Conservation (phyloP, 1,140 invertebrate genomes). For the Anagrus nilaparvatae region DNA sequence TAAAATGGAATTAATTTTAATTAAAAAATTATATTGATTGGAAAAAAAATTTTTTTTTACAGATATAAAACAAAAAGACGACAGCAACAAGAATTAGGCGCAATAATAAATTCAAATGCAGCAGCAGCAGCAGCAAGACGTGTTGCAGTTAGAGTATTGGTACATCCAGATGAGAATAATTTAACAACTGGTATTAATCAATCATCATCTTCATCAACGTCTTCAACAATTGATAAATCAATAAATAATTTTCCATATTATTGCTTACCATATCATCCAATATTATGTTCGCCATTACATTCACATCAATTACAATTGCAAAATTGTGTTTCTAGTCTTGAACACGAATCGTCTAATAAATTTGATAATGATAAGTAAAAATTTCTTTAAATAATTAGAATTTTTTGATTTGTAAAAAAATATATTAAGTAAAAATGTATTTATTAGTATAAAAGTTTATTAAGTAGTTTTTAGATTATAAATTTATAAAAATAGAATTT, state of each 20-base stretch:
- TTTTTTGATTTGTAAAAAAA: background rate
- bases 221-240: slow-evolving; percentile 21
- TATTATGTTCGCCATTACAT: slow-evolving; percentile 33
- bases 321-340: background rate
- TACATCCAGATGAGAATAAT: slow-evolving; percentile 38
- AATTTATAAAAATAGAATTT: slow-evolving; percentile 1
- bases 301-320: background rate
- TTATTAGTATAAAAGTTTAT: background rate
- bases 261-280: slow-evolving; percentile 40
- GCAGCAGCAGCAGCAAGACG: slow-evolving; percentile 29
- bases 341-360: background rate
- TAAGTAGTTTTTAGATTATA: slow-evolving; percentile 4
- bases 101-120: slow-evolving; percentile 36
- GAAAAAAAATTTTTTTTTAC: slow-evolving; percentile 8
- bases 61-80: slow-evolving; percentile 41
- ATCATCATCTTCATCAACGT: background rate
- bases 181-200: slow-evolving; percentile 5
- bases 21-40: no score
- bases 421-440: background rate
- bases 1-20: no score
- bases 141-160: slow-evolving; percentile 37
- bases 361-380: background rate
- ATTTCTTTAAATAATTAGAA: background rate
- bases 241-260: slow-evolving; percentile 39
- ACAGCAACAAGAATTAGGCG: slow-evolving; percentile 38